Evolutionary conservation across 2,888 invertebrate species (phyloP), one percentile per base, ranked within the genome.

Genomic region (Cyclophora punctaria): DNA sequence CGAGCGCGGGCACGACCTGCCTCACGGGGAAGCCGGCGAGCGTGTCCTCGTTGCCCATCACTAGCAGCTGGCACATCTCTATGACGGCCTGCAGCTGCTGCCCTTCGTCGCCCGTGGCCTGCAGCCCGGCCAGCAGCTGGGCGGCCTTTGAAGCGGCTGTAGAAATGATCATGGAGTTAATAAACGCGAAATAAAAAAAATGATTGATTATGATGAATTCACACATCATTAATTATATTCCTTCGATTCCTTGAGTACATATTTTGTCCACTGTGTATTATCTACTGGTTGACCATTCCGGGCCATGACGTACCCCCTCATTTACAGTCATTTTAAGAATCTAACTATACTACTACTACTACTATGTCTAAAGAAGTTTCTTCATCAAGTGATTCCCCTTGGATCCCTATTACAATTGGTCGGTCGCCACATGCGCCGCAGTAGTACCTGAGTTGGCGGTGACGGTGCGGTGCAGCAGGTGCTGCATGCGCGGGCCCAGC

Each of bases 1-100:
- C 96, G 41, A 99, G 92, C 4, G 98, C 97, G 0, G 98, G 98
- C 46, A 99, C 98, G 7, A 98, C 98, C 83, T 98, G 98, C 70
- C 99, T 96, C 41, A 98, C 97, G 0, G 99, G 99, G 81, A 99
- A 98, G n/a, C 98, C 98, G 43, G 98, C 96, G 49, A 99, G 90
- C 0, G 98, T 98, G 79, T 99, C 99, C 84, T 99, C 99, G 78
- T 99, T 99, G 62, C 98, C 98, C 98, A 99, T 99, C 41, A 99
- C 98, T 50, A 99, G 90, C 82, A 99, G 93, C 89, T 99, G 98
- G 79, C 98, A 98, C 98, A 99, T 98, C 88, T 98, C 98, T 57
- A 98, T 98, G 41, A 97, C 98, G 2, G 98, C 97, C 77, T 98
- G 97, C 56, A 99, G 86, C 81, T 99, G 98, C 73, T 97, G 97